Conservation (phyloP, 1,140 invertebrate genomes). For the Drosophila obscura region DNA sequence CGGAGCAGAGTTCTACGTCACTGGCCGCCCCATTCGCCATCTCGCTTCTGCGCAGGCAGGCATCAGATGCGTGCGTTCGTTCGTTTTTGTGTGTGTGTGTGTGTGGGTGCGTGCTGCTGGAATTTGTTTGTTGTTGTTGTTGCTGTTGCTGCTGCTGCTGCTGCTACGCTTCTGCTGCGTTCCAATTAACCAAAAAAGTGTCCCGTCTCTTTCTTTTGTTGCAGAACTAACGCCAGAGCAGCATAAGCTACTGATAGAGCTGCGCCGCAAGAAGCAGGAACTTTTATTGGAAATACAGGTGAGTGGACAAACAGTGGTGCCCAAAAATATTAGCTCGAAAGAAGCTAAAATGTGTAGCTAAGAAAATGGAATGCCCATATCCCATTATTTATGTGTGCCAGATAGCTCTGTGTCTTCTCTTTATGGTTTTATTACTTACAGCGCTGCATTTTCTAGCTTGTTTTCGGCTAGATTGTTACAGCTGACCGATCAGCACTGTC, state of each 20-base stretch:
- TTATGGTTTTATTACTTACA: too few species aligned
- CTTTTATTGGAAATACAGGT: constrained; percentile 97
- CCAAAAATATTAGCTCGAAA: neutral
- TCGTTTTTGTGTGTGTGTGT: constrained; percentile 34
- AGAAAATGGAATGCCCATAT: constrained; percentile 1
- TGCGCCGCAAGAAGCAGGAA: constrained; percentile 94
- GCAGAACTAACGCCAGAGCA: constrained; percentile 96
- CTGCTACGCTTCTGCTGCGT: constrained; percentile 40
- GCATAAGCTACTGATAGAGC: constrained; percentile 94
- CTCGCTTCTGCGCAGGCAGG: constrained; percentile 31
- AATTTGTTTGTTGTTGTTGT: constrained; percentile 24
- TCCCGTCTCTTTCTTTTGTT: constrained; percentile 86
- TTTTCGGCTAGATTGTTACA: too few species aligned
- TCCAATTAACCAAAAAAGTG: constrained; percentile 57
- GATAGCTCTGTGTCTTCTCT: too few species aligned
- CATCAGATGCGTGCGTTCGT: constrained; percentile 25
- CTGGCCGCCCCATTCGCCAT: constrained; percentile 18
- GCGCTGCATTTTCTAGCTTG: too few species aligned
- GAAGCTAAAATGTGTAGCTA: neutral
- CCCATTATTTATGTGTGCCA: neutral
- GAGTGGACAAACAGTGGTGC: constrained; percentile 74
- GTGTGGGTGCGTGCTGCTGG: constrained; percentile 27
- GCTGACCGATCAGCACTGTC: too few species aligned
- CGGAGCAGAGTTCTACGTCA: constrained; percentile 19
- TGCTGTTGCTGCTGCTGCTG: constrained; percentile 26